These are phyloP conservation scores for Globia sparganii DNA, from an alignment of 2,888 invertebrate genomes.

Conservation along the genomic window DNA sequence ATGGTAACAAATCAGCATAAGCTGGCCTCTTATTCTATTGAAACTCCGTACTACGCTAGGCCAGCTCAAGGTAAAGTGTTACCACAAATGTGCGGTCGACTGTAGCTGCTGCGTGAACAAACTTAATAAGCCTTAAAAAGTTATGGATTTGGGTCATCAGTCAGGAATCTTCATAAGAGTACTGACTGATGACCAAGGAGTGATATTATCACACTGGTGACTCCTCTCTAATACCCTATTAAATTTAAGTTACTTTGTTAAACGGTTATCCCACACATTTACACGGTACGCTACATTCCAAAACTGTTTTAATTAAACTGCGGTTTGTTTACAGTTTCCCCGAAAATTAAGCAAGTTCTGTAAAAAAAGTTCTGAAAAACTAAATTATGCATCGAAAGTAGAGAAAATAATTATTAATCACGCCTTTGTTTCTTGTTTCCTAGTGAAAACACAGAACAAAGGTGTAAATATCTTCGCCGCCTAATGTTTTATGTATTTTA, in stretches of 20 bases:
- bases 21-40: not conserved
- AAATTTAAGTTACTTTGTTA: no score
- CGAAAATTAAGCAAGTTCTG: not conserved
- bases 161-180: no score
- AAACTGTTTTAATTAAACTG: not conserved
- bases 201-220: no score
- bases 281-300: not conserved
- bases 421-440: conserved; percentile 2
- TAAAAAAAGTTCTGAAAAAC: not conserved
- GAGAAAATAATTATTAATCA: conserved; percentile 7
- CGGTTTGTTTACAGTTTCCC: not conserved
- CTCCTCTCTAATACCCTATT: not conserved
- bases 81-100: no score
- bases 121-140: no score
- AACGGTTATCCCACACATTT: no score
- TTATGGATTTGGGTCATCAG: no score
- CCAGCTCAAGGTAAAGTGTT: not conserved
- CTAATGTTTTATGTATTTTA: conserved; percentile 33
- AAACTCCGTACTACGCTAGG: not conserved
- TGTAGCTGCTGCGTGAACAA: not conserved
- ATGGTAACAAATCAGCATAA: not conserved
- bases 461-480: conserved; percentile 10
- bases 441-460: conserved; percentile 28
- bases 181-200: no score
- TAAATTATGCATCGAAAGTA: conserved; percentile 12